A percentile compares a stretch with the other conserved stretches of the same genome.
Conservation (phyloP, 1,140 invertebrate genomes). For the Drosophila santomea region DNA sequence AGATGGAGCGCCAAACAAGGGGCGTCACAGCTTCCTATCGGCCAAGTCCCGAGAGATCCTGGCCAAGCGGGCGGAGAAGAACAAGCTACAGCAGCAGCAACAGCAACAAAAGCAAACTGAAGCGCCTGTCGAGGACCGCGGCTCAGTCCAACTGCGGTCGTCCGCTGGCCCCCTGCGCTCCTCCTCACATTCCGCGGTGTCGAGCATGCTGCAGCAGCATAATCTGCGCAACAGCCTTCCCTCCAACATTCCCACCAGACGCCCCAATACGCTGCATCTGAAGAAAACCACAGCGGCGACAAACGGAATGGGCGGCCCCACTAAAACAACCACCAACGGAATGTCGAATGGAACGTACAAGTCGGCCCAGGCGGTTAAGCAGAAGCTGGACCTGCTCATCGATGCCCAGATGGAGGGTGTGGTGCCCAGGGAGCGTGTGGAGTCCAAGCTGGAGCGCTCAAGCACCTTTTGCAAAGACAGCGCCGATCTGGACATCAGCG, state of each 20-base stretch:
- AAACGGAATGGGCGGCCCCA: slow-evolving; percentile 22
- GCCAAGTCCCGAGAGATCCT: slow-evolving; percentile 83
- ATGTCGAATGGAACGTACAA: slow-evolving; percentile 56
- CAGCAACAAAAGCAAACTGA: slow-evolving; percentile 62
- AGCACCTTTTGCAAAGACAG: slow-evolving; percentile 84
- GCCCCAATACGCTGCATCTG: slow-evolving; percentile 80
- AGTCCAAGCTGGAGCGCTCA: slow-evolving; percentile 81
- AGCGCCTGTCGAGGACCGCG: slow-evolving; percentile 76
- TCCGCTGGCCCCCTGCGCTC: slow-evolving; percentile 69
- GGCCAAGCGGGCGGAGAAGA: slow-evolving; percentile 77
- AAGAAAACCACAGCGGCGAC: slow-evolving; percentile 71
- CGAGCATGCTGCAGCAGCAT: slow-evolving; percentile 69
- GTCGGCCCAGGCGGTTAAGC: slow-evolving; percentile 70
- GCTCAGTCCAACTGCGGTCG: slow-evolving; percentile 50
- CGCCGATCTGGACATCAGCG: slow-evolving; percentile 72
- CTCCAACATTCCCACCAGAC: slow-evolving; percentile 79
- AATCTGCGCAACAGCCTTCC: slow-evolving; percentile 73
- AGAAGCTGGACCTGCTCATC: slow-evolving; percentile 79
- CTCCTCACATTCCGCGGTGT: slow-evolving; percentile 79
- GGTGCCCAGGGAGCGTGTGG: slow-evolving; percentile 53
- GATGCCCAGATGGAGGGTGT: slow-evolving; percentile 49
- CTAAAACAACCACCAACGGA: slow-evolving; percentile 42
- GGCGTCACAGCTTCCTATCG: slow-evolving; percentile 75
- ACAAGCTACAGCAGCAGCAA: slow-evolving; percentile 75
- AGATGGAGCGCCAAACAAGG: slow-evolving; percentile 33